A percentile compares a stretch with the other conserved stretches of the same genome.
Evolutionary conservation across 2,888 invertebrate genomes (phyloP).

Genomic region (Osmoderma eremita): DNA sequence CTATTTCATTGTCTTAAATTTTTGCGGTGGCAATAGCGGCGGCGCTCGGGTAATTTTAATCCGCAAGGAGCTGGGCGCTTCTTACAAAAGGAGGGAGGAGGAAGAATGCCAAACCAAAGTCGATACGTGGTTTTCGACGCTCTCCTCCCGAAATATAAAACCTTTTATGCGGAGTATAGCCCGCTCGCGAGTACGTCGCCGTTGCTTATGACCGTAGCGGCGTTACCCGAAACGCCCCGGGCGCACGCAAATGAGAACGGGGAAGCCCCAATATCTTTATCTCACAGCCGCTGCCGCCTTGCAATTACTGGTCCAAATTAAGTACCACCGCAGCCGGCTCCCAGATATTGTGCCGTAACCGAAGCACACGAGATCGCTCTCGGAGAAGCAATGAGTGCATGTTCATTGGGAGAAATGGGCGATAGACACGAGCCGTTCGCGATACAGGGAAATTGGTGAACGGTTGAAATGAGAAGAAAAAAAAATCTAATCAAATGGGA

Average conservation of each 20-base stretch:
- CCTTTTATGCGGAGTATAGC: constrained; percentile 23
- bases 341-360: constrained; percentile 49
- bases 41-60: constrained; percentile 17
- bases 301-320: constrained; percentile 66
- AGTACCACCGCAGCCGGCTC: constrained; percentile 63
- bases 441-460: too few species aligned
- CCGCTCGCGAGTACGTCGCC: neutral
- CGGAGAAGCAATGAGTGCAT: constrained; percentile 13
- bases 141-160: constrained; percentile 16
- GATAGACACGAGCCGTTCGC: neutral
- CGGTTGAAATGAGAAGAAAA: too few species aligned
- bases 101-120: neutral
- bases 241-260: constrained; percentile 48
- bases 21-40: constrained; percentile 4
- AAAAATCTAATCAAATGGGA: too few species aligned
- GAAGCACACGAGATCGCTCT: constrained; percentile 15
- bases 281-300: constrained; percentile 54
- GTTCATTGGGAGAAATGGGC: constrained; percentile 30
- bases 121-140: constrained; percentile 27
- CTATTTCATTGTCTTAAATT: constrained; percentile 20
- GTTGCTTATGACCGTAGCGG: constrained; percentile 3
- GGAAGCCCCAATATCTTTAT: constrained; percentile 50
- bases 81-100: neutral
- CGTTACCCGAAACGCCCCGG: constrained; percentile 2
- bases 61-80: neutral